phyloP scores from a whole-genome alignment of 2,113 vertebrate genomes.

The Progne subis region DNA sequence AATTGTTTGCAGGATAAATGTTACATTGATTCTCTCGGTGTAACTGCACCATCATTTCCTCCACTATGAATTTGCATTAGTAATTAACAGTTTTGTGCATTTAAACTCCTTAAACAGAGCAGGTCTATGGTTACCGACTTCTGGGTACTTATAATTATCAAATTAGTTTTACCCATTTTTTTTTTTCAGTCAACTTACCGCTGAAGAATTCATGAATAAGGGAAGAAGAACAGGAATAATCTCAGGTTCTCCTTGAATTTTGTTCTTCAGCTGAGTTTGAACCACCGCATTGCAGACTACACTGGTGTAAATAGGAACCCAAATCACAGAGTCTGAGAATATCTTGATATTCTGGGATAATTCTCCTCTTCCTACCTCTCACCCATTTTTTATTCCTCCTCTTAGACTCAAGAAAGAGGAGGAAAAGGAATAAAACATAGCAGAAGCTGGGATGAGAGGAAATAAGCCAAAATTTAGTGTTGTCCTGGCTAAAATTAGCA shows the following conservation, averaged over 20 bases:
- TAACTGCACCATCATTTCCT: neutral
- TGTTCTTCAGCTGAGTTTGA: neutral
- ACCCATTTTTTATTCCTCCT: neutral
- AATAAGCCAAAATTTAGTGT: neutral
- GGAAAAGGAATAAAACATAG: neutral
- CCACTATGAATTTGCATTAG: neutral
- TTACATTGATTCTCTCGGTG: neutral
- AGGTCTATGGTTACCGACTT: neutral
- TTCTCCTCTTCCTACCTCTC: neutral
- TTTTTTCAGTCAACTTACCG: neutral
- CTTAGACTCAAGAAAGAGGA: neutral
- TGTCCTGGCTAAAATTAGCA: neutral
- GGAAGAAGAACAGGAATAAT: neutral
- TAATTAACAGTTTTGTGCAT: neutral
- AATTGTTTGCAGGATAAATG: neutral
- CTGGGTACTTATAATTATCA: conserved; percentile 24
- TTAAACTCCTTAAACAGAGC: conserved; percentile 1
- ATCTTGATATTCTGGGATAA: neutral
- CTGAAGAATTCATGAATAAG: neutral
- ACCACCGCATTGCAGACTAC: fast-evolving
- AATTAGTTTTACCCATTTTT: conserved; percentile 8
- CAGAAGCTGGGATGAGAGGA: neutral
- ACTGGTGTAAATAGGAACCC: fast-evolving
- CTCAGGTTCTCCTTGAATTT: neutral
- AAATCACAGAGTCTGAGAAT: too few species aligned